Conservation (phyloP, 2,113 vertebrate species). For the Oryzias curvinotus region DNA sequence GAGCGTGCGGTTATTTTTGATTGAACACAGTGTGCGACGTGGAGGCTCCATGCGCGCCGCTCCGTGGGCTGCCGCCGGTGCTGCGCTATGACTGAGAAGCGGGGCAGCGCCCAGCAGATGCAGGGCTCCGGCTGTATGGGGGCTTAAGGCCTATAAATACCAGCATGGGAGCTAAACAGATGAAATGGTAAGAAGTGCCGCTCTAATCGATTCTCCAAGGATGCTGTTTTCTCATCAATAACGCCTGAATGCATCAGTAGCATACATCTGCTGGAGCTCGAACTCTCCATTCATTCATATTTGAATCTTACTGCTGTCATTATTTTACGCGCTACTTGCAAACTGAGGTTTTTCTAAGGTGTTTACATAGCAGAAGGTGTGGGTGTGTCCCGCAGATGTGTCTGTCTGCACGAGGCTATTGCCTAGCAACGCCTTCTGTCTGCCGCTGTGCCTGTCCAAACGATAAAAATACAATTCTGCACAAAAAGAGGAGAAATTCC, state of each 20-base stretch:
- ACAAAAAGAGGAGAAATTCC: not conserved
- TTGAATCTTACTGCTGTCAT: not conserved
- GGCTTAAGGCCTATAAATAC: slow-evolving; percentile 57
- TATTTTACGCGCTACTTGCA: not conserved
- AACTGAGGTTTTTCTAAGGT: slow-evolving; percentile 46
- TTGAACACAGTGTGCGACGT: slow-evolving; percentile 64
- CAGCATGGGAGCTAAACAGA: slow-evolving; percentile 82
- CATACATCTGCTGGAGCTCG: slow-evolving; percentile 10
- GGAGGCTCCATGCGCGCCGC: slow-evolving; percentile 56
- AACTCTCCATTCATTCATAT: not conserved
- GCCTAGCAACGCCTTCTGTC: slow-evolving; percentile 61
- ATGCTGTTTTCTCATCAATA: slow-evolving; percentile 22
- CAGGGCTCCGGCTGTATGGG: slow-evolving; percentile 56
- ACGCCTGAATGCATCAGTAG: slow-evolving; percentile 1
- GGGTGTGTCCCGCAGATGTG: slow-evolving; percentile 65
- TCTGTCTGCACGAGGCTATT: slow-evolving; percentile 45
- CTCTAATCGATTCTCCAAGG: slow-evolving; percentile 1
- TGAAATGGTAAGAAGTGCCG: slow-evolving; percentile 78
- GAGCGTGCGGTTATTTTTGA: slow-evolving; percentile 61
- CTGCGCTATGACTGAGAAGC: slow-evolving; percentile 68
- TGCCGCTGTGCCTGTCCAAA: slow-evolving; percentile 11
- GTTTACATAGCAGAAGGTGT: slow-evolving; percentile 59
- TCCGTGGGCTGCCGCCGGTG: slow-evolving; percentile 45
- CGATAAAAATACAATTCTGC: not conserved
- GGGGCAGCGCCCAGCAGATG: slow-evolving; percentile 71